These are phyloP conservation scores for Notechis scutatus DNA, from an alignment of 2,113 vertebrate genomes.

Conservation along the genomic window DNA sequence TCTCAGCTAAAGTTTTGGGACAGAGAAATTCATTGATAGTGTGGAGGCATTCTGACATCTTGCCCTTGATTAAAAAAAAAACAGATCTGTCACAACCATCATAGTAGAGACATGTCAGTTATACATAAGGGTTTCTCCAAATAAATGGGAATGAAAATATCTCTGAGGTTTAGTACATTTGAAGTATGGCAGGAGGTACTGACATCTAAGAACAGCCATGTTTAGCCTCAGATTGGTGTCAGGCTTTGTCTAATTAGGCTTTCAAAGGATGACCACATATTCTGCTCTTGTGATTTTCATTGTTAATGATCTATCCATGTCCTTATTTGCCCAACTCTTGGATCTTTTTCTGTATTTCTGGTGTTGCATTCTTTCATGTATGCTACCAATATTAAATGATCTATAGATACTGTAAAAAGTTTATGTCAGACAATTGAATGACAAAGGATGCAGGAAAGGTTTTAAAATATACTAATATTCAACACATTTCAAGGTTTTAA, in stretches of 20 bases:
- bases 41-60: not conserved
- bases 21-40: not conserved
- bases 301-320: not conserved
- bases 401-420: not conserved
- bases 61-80: not conserved
- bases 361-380: not conserved
- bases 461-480: not conserved
- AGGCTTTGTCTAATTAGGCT: not conserved
- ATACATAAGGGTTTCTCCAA: not conserved
- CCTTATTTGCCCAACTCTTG: not conserved
- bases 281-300: not conserved
- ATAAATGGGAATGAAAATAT: not conserved
- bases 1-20: not conserved
- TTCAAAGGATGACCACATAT: not conserved
- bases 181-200: not conserved
- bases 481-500: not conserved
- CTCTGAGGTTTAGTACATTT: not conserved
- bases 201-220: not conserved
- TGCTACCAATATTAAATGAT: not conserved
- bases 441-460: not conserved
- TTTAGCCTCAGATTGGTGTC: not conserved
- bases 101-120: not conserved
- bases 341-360: not conserved
- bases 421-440: not conserved
- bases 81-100: not conserved